phyloP scores from a whole-genome alignment of 2,797 vertebrate genomes.

The Prionace glauca region DNA sequence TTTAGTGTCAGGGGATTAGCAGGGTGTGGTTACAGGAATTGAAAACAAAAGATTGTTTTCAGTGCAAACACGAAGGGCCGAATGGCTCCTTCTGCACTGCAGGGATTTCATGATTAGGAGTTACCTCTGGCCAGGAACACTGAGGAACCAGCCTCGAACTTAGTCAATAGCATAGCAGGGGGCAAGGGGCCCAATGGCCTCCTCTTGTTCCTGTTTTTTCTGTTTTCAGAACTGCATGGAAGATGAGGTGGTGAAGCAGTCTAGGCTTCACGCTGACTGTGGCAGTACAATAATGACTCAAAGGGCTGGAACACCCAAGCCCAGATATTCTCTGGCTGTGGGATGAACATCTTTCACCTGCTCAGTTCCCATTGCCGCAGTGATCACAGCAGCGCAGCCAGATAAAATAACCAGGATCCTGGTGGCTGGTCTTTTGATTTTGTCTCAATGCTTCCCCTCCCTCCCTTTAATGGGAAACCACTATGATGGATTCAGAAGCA shows the following conservation, averaged over 20 bases:
- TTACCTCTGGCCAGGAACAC: no score
- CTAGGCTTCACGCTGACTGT: rapidly evolving
- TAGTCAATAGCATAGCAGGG: no score
- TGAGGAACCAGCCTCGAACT: no score
- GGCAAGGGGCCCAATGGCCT: no score
- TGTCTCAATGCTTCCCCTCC: not conserved
- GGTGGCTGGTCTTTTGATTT: not conserved
- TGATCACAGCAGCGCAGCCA: not conserved
- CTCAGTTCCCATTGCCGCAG: not conserved
- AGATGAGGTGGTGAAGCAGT: not conserved
- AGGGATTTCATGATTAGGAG: no score
- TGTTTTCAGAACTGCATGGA: not conserved
- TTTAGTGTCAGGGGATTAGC: no score
- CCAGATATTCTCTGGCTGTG: not conserved
- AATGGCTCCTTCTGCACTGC: no score
- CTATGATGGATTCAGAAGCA: not conserved
- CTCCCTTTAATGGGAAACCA: no score
- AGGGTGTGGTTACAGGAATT: no score
- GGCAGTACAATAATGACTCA: not conserved
- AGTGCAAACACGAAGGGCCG: no score
- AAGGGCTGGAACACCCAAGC: not conserved
- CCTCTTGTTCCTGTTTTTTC: no score
- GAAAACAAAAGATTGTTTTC: no score
- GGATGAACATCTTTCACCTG: not conserved
- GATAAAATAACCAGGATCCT: not conserved